Evolutionary conservation across 2,888 invertebrate species (phyloP), one percentile per base, ranked within the genome.

Genomic region (Tetanocera ferruginea): DNA sequence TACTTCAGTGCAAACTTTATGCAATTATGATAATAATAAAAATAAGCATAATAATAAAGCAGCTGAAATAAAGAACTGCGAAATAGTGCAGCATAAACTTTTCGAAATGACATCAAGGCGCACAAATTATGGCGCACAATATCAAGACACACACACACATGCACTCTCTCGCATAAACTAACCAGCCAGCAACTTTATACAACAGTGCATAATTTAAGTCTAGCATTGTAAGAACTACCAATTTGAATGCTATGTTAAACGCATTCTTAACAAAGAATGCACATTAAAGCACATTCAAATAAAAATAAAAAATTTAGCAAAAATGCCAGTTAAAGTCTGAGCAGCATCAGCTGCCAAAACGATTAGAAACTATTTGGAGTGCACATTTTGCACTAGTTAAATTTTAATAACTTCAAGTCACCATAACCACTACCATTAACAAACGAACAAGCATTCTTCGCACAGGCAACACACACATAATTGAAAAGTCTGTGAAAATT

Each of bases 221-320:
- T 11, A 11, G 43, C 43, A 11, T 43, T 43, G 43, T 43, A 69
- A 77, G 77, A 74, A 78, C 64, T 71, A 78, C 78, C 79, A 81
- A 81, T 78, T 79, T 81, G 78, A 79, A 76, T 78, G 72, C 80
- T 80, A 80, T 79, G 77, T 81, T 80, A 78, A 78, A 79, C 78
- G 76, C 76, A 70, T 72, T 75, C 75, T 76, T 71, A 28, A 60
- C 60, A 71, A 71, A 71, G 52, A 71, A 71, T 71, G 60, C 60
- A 60, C 71, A 71, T 71, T 57, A 19, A 71, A 71, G 71, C 55
- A 43, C 67, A 67, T 43, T 1, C 43, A 43, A 43, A 66, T 66
- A 66, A 66, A 66, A 37, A 43, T 5, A 67, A 4, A 17, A 37
- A 14, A 66, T 5, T 2, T 11, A 6, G 23, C 3, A n/a, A 37